phyloP scores from a whole-genome alignment of 1,140 invertebrate species.

The Diorhabda sublineata region DNA sequence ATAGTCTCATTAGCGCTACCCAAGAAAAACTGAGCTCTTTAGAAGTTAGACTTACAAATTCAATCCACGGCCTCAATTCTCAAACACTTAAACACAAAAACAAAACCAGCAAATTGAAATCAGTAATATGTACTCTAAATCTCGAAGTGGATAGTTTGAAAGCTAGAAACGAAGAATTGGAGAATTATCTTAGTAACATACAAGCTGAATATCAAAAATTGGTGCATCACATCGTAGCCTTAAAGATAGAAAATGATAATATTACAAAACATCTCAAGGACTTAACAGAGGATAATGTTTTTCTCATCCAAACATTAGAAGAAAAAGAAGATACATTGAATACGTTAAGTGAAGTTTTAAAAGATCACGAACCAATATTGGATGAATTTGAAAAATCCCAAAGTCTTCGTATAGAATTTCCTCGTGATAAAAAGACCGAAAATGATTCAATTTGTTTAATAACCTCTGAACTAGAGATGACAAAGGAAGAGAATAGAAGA shows the following conservation, averaged over 20 bases:
- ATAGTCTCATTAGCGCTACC: constrained; percentile 34
- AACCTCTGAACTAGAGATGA: constrained; percentile 19
- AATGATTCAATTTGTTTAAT: not conserved
- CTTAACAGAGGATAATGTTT: constrained; percentile 1
- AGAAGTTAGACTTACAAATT: constrained; percentile 37
- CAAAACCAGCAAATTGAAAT: constrained; percentile 23
- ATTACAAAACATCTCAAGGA: constrained; percentile 6
- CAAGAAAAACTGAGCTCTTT: constrained; percentile 42
- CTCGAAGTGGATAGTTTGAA: constrained; percentile 5
- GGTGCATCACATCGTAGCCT: not conserved
- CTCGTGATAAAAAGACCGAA: not conserved
- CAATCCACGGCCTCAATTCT: constrained; percentile 31
- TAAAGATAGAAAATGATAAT: constrained; percentile 3
- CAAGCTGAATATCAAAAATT: not conserved
- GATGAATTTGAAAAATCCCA: constrained; percentile 9
- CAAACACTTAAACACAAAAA: constrained; percentile 35
- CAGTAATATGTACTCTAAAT: constrained; percentile 1
- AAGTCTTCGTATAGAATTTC: not conserved
- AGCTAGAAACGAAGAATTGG: not conserved
- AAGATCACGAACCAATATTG: constrained; percentile 20
- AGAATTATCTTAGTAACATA: not conserved
- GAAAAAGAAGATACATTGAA: constrained; percentile 18
- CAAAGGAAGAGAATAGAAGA: constrained; percentile 23
- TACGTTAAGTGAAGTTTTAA: constrained; percentile 24
- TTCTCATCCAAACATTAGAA: constrained; percentile 9